Base-by-base conservation (phyloP, 1,140 invertebrate genomes). In the Drosophila bifasciata region DNA sequence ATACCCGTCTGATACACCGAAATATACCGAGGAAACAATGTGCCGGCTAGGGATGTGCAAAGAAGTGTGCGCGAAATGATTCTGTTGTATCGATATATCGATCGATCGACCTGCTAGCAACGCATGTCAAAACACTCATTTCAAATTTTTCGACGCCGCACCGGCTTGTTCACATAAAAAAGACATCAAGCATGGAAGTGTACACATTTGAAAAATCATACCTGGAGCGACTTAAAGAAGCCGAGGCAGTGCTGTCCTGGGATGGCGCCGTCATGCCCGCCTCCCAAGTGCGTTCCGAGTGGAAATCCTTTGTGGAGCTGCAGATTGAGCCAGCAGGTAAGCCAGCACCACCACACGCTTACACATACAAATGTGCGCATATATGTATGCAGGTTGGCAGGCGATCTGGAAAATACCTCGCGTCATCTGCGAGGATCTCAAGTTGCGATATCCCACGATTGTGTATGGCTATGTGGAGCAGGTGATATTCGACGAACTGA, bases 401-500 rank as follows among this genome's bases (percentile, higher is more conserved):
- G 94, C 93, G 1, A 70, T 94, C 17, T 95, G 94, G 94, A 94
- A 94, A 88, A 93, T 94, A 64, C 92, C 94, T 15, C 91, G 93
- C 6, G 64, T 92, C 5, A 93, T 92, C 17, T 94, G 94, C 48
- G 93, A 94, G 76, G 91, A 93, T 21, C 91, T 94, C 0, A 90
- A 93, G 48, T 91, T 95, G 13, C 92, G 92, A 11, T 94, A 93
- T 91, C 94, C 94, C 0, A 93, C 93, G 0, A 92, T 94, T 16
- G 93, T 94, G 13, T 90, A 93, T 19, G 93, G 94, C 1, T 92
- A 92, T 56, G 92, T 94, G 1, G 89, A 93, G 45, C 81, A 92
- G 68, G 91, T 94, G 2, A 89, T 93, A 55, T 93, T 92, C 23
- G 57, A 90, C 3, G 91, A 93, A 15, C 83, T 94, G 0, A 90